Conservation (phyloP, 2,113 vertebrate species). For the Nematolebias whitei region DNA sequence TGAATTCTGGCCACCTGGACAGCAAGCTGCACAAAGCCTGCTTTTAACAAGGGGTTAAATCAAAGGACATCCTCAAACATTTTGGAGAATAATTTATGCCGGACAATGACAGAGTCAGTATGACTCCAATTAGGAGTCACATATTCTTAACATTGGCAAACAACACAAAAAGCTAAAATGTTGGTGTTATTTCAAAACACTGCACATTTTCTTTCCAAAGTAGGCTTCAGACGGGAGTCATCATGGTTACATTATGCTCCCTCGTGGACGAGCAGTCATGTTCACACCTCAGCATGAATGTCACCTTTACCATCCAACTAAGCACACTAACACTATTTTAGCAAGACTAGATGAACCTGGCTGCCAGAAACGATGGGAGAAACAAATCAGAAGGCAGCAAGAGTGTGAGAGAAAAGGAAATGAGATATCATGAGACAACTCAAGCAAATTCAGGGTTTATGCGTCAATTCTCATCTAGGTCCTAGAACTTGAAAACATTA, state of each 20-base stretch:
- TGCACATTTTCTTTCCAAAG: background rate
- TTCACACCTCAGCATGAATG: constrained; percentile 66
- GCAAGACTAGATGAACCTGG: constrained; percentile 34
- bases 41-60: constrained; percentile 41
- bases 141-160: constrained; percentile 20
- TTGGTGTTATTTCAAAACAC: background rate
- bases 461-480: constrained; percentile 40
- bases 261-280: constrained; percentile 43
- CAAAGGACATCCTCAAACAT: constrained; percentile 39
- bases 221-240: constrained; percentile 7
- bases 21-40: constrained; percentile 22
- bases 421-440: constrained; percentile 42
- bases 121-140: constrained; percentile 11
- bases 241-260: constrained; percentile 36
- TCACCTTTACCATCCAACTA: constrained; percentile 52
- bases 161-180: background rate
- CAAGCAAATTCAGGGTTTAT: constrained; percentile 34
- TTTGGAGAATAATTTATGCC: constrained; percentile 30
- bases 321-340: constrained; percentile 37
- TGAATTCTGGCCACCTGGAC: constrained; percentile 59
- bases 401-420: constrained; percentile 20
- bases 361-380: constrained; percentile 39
- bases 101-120: constrained; percentile 3
- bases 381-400: constrained; percentile 13
- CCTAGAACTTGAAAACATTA: background rate